Evolutionary conservation across 2,113 vertebrate species (phyloP).

Genomic region (Baryphthengus martii): DNA sequence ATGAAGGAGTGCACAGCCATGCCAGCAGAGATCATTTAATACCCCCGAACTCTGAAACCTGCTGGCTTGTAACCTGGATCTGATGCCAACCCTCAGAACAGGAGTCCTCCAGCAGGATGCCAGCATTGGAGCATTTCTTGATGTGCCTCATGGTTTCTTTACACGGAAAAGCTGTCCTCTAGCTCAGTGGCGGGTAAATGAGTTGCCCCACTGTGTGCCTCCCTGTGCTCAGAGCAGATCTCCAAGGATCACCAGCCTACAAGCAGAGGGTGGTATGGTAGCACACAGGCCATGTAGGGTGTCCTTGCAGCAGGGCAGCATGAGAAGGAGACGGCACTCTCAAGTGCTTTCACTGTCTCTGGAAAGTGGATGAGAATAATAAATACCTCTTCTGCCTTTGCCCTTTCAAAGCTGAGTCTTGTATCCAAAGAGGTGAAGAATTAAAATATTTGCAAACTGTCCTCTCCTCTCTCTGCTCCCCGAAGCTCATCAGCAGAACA

Average conservation of each 20-base stretch:
- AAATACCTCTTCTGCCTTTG: background rate
- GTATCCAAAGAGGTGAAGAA: background rate
- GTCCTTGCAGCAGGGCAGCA: background rate
- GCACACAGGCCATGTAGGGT: background rate
- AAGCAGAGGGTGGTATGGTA: background rate
- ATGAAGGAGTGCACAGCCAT: background rate
- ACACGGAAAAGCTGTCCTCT: background rate
- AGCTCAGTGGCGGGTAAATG: background rate
- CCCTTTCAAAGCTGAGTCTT: background rate
- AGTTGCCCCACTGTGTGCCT: background rate
- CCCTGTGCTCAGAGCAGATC: background rate
- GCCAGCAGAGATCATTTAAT: background rate
- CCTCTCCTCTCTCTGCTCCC: background rate
- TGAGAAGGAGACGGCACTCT: rapidly evolving
- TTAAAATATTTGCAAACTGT: background rate
- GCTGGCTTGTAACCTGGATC: background rate
- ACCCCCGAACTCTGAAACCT: background rate
- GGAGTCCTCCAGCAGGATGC: background rate
- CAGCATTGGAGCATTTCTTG: background rate
- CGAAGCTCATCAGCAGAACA: background rate
- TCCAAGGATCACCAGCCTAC: background rate
- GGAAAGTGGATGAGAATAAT: background rate
- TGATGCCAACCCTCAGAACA: background rate
- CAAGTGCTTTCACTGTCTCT: background rate
- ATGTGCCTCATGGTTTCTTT: rapidly evolving